Evolutionary conservation across 2,113 vertebrate species (phyloP).

Genomic region (Guaruba guarouba): DNA sequence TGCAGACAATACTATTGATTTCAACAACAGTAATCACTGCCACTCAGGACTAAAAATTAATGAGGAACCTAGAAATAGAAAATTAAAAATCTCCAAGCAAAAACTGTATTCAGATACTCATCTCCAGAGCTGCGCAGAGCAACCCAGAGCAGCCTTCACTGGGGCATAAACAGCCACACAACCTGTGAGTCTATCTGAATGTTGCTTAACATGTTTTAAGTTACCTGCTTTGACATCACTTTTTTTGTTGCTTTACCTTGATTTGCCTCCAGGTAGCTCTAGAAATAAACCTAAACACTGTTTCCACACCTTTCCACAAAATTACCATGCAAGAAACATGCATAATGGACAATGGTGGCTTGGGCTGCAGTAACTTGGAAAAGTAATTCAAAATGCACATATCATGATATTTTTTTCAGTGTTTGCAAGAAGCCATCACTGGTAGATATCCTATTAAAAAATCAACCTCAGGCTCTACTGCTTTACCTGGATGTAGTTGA

Average conservation of each 20-base stretch:
- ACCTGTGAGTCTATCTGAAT: neutral
- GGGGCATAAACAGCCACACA: neutral
- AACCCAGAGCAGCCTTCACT: neutral
- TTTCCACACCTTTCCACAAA: neutral
- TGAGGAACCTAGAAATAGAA: neutral
- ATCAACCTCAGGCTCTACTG: neutral
- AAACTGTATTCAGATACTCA: neutral
- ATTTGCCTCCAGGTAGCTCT: neutral
- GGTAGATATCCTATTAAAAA: neutral
- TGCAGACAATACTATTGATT: neutral
- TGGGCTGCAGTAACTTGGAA: neutral
- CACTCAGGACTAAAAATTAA: neutral
- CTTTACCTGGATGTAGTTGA: neutral
- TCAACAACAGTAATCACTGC: neutral
- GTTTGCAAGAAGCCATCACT: neutral
- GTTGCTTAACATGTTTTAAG: neutral
- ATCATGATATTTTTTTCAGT: neutral
- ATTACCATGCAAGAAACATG: rapidly evolving
- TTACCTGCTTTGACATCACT: neutral
- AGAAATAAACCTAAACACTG: neutral
- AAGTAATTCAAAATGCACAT: neutral
- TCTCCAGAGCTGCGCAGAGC: rapidly evolving
- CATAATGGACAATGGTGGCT: rapidly evolving
- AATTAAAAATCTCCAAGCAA: neutral
- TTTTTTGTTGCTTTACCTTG: neutral